Evolutionary conservation across 2,888 invertebrate genomes (phyloP).

Genomic region (Darwinula stevensoni): DNA sequence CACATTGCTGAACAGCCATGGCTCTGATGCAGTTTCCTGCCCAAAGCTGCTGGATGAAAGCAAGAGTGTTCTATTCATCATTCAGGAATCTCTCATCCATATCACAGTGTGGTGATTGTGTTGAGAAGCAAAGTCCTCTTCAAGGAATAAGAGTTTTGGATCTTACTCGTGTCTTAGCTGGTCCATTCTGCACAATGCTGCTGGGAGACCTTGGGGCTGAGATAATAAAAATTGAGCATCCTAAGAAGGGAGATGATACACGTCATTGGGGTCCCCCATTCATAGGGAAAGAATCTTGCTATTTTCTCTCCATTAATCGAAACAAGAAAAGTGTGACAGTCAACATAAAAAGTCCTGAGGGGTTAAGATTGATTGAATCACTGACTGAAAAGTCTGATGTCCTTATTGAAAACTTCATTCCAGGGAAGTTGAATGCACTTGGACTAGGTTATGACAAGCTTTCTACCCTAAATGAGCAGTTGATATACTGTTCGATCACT

Average conservation of each 20-base stretch:
- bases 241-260: conserved; percentile 53
- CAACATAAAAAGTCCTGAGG: conserved; percentile 38
- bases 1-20: too few relatives aligned
- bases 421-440: conserved; percentile 45
- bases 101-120: too few relatives aligned
- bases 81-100: too few relatives aligned
- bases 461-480: conserved; percentile 31
- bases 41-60: too few relatives aligned
- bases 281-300: conserved; percentile 32
- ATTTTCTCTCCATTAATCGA: conserved; percentile 63
- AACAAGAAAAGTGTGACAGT: conserved; percentile 80
- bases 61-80: too few relatives aligned
- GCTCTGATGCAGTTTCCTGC: too few relatives aligned
- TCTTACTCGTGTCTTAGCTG: conserved; percentile 60
- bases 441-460: conserved; percentile 51
- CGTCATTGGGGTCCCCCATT: conserved; percentile 84
- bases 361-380: conserved; percentile 31
- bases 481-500: conserved; percentile 77
- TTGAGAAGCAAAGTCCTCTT: too few relatives aligned
- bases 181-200: conserved; percentile 80
- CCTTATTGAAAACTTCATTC: conserved; percentile 72
- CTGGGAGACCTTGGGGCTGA: conserved; percentile 76
- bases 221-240: conserved; percentile 65
- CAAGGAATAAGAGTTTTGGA: conserved; percentile 41
- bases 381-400: conserved; percentile 51